These are phyloP conservation scores for Sternarchorhynchus goeldii DNA, from an alignment of 2,797 vertebrate species.

Conservation along the genomic window DNA sequence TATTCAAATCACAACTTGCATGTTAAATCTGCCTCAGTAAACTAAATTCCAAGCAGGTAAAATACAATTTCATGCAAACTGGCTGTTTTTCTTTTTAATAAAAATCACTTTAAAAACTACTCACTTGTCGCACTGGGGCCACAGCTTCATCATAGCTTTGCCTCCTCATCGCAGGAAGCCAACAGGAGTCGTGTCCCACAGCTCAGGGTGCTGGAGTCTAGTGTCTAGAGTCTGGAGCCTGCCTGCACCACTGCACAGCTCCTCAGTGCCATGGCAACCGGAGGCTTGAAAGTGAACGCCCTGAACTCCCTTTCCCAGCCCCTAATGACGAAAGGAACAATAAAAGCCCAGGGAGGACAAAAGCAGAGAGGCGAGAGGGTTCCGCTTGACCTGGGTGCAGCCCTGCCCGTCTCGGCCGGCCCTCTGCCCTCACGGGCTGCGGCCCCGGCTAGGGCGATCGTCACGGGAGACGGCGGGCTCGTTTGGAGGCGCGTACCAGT, in stretches of 20 bases:
- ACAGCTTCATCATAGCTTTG: slow-evolving; percentile 73
- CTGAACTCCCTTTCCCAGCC: slow-evolving; percentile 43
- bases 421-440: not conserved
- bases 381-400: slow-evolving; percentile 59
- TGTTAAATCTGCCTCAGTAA: no score
- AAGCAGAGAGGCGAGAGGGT: slow-evolving; percentile 42
- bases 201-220: not conserved
- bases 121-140: slow-evolving; percentile 69
- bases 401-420: slow-evolving; percentile 7
- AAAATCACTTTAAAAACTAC: slow-evolving; percentile 56
- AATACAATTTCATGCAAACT: no score
- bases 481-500: not conserved
- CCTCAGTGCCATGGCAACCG: not conserved
- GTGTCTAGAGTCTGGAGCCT: no score
- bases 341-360: slow-evolving; percentile 57
- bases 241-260: not conserved
- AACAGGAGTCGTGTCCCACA: not conserved
- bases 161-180: slow-evolving; percentile 62
- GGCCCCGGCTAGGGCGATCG: slow-evolving; percentile 10
- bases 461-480: not conserved
- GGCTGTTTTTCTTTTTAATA: no score
- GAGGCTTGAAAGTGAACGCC: slow-evolving; percentile 45
- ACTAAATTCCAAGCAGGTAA: no score
- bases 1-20: no score
- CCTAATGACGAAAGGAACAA: slow-evolving; percentile 76